Evolutionary conservation across 2,888 invertebrate species (phyloP).

Genomic region (Nomada ferruginata): DNA sequence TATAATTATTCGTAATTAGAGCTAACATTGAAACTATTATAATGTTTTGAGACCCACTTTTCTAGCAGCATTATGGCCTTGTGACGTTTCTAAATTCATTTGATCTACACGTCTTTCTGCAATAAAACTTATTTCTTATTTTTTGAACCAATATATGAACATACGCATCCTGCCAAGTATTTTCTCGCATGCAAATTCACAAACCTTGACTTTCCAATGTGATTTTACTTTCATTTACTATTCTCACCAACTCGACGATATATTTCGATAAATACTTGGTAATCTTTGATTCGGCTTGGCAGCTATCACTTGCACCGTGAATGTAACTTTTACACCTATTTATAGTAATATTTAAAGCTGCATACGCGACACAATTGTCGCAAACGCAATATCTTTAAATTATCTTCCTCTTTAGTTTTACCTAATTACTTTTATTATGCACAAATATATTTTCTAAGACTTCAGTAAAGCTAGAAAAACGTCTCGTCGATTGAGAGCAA

Average conservation of each 20-base stretch:
- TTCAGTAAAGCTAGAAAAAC: too few species aligned
- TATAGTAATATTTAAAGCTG: background rate
- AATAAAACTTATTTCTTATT: background rate
- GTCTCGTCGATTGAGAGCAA: too few species aligned
- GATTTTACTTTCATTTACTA: slow-evolving; percentile 14
- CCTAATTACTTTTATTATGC: too few species aligned
- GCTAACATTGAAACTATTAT: background rate
- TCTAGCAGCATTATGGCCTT: background rate
- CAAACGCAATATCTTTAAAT: too few species aligned
- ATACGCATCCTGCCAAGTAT: background rate
- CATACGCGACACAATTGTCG: too few species aligned
- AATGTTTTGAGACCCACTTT: slow-evolving; percentile 3
- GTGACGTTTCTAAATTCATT: background rate
- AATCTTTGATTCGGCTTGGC: slow-evolving; percentile 9
- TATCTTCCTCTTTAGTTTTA: too few species aligned
- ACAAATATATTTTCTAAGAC: too few species aligned
- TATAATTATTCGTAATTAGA: background rate
- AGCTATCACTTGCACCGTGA: slow-evolving; percentile 11
- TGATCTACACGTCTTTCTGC: slow-evolving; percentile 17
- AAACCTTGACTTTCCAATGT: slow-evolving; percentile 16
- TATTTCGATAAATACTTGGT: background rate
- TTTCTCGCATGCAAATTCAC: background rate
- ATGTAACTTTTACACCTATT: slow-evolving; percentile 52
- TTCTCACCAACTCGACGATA: background rate
- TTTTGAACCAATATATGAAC: too few species aligned